Conservation (phyloP, 1,140 invertebrate genomes). For the Polypedilum pembai region DNA sequence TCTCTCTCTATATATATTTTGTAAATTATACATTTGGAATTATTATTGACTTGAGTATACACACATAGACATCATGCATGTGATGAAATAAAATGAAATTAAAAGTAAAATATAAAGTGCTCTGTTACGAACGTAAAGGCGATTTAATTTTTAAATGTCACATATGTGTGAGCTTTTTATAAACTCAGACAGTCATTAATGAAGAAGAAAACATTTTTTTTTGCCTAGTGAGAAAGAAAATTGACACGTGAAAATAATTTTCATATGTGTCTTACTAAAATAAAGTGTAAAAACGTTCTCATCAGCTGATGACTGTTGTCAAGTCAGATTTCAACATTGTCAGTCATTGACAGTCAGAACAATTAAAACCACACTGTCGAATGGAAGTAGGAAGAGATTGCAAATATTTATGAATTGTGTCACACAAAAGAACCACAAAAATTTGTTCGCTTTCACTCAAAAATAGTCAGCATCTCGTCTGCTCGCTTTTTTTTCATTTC, state of each 20-base stretch:
- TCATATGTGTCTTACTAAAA: background rate
- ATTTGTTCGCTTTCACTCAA: conserved; percentile 3
- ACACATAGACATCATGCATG: no score
- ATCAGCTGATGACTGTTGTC: background rate
- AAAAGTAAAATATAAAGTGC: background rate
- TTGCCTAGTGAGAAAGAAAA: no score
- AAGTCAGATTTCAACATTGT: no score
- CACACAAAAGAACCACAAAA: conserved; percentile 12
- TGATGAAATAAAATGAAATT: no score
- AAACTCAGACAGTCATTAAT: background rate
- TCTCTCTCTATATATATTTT: background rate
- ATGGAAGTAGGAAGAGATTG: background rate
- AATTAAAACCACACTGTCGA: background rate
- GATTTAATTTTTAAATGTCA: conserved; percentile 28
- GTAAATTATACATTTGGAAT: background rate
- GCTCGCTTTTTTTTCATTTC: background rate
- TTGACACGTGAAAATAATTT: background rate
- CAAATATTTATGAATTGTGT: background rate
- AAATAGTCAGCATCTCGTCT: background rate
- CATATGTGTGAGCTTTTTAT: background rate
- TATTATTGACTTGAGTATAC: background rate
- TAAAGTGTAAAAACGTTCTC: background rate
- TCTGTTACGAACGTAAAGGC: background rate
- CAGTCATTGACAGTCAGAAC: background rate
- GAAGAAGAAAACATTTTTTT: background rate